Evolutionary conservation across 64 coral and sea anemone genomes (phyloP).

Genomic region (Dendronephthya gigantea): DNA sequence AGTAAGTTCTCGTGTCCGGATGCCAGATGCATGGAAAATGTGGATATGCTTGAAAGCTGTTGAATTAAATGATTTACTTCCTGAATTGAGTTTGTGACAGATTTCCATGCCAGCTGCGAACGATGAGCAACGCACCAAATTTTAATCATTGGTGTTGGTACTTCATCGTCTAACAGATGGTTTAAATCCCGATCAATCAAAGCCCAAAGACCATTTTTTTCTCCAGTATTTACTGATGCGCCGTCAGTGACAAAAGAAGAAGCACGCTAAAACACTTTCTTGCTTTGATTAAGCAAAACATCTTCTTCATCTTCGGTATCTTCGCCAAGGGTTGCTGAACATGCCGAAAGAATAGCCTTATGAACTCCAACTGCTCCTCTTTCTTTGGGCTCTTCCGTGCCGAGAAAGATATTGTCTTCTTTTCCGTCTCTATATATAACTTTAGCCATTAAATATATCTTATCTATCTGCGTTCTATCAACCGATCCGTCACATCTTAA

Average conservation of each 20-base stretch:
- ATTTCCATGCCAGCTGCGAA: neutral
- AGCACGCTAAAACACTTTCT: neutral
- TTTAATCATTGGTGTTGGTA: neutral
- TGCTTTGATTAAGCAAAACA: neutral
- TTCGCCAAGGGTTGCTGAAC: neutral
- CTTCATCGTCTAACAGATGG: neutral
- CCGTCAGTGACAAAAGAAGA: neutral
- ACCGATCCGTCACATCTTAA: slow-evolving; percentile 1
- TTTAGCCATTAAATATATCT: neutral
- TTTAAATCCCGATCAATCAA: neutral
- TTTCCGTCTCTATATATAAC: neutral
- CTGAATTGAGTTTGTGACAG: neutral
- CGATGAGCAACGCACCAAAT: neutral
- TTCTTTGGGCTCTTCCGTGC: neutral
- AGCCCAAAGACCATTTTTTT: neutral
- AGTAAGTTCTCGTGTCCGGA: neutral
- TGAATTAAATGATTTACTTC: no score
- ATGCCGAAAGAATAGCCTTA: neutral
- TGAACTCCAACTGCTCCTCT: neutral
- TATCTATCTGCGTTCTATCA: neutral
- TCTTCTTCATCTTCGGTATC: neutral
- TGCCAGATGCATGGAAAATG: neutral
- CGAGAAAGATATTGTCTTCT: neutral
- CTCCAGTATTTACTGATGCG: neutral
- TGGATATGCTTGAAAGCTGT: no score